A percentile compares a stretch with the other conserved stretches of the same genome.
phyloP scores from a whole-genome alignment of 2,797 vertebrate genomes.

The Epinephelus coioides region DNA sequence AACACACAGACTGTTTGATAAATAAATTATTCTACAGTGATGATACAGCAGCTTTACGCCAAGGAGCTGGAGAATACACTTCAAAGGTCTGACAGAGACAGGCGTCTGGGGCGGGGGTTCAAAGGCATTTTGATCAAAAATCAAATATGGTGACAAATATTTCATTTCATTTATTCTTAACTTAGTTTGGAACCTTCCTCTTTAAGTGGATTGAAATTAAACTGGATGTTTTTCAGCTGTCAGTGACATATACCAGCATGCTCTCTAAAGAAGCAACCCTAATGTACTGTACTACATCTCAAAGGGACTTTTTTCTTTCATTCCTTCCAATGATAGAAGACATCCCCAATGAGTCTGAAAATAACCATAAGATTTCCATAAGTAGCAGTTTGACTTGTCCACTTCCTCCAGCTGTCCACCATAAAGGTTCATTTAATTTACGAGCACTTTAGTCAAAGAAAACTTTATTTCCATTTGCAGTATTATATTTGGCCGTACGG shows the following conservation, averaged over 20 bases:
- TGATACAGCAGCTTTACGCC: slow-evolving; percentile 22
- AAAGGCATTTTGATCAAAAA: slow-evolving; percentile 4
- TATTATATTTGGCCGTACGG: no score
- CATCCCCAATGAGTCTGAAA: background rate
- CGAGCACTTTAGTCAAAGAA: no score
- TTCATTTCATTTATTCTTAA: slow-evolving; percentile 13
- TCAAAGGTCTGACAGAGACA: slow-evolving; percentile 6
- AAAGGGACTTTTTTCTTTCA: background rate
- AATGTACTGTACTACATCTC: background rate
- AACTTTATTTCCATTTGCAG: no score
- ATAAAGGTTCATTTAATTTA: no score
- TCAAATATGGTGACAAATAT: slow-evolving; percentile 2
- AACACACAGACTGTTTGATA: slow-evolving; percentile 26
- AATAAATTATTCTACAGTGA: slow-evolving; percentile 35
- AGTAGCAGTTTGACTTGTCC: background rate
- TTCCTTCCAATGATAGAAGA: background rate
- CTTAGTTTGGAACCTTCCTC: background rate
- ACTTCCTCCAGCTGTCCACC: no score
- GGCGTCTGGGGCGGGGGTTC: background rate
- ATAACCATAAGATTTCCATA: background rate
- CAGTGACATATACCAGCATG: background rate
- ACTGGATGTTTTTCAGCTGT: background rate
- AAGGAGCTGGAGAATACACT: slow-evolving; percentile 6
- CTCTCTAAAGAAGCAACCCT: background rate
- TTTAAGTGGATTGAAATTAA: background rate